Percentiles rank a stretch among this genome's conserved stretches.
phyloP scores from a whole-genome alignment of 2,888 invertebrate species.

The Galeruca laticollis region DNA sequence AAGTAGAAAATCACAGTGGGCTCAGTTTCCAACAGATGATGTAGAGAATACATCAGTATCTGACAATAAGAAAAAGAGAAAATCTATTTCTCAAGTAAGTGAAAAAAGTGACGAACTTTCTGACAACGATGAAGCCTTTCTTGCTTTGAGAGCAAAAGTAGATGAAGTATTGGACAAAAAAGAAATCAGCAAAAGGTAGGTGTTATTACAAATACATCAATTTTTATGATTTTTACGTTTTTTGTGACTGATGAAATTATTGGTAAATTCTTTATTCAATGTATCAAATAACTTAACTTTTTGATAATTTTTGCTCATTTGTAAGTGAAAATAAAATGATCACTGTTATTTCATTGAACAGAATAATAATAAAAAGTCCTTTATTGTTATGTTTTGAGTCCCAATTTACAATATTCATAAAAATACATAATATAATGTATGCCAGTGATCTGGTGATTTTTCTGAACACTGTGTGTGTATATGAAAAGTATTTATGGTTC shows the following conservation, averaged over 20 bases:
- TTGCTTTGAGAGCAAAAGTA: slow-evolving; percentile 42
- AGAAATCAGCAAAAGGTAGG: slow-evolving; percentile 26
- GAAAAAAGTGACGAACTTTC: slow-evolving; percentile 20
- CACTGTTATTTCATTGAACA: too few relatives aligned
- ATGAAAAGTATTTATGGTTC: too few relatives aligned
- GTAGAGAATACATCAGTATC: slow-evolving; percentile 29
- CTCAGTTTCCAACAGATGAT: slow-evolving; percentile 67
- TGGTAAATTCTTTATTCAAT: not conserved
- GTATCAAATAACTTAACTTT: too few relatives aligned
- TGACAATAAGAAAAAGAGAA: slow-evolving; percentile 32
- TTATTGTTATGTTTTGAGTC: too few relatives aligned
- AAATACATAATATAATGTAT: too few relatives aligned
- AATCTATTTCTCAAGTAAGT: not conserved
- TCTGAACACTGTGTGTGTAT: too few relatives aligned
- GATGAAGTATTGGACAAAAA: slow-evolving; percentile 43
- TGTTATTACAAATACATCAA: too few relatives aligned
- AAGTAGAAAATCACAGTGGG: slow-evolving; percentile 69
- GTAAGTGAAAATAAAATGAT: too few relatives aligned
- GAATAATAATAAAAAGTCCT: too few relatives aligned
- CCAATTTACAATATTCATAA: too few relatives aligned
- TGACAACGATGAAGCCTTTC: slow-evolving; percentile 44
- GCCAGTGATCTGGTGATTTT: too few relatives aligned
- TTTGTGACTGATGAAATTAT: not conserved
- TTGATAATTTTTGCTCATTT: too few relatives aligned
- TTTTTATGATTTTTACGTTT: not conserved